Evolutionary conservation across 2,888 invertebrate genomes (phyloP), one percentile per base, ranked within the genome.

Genomic region (Aproaerema taeniolella): DNA sequence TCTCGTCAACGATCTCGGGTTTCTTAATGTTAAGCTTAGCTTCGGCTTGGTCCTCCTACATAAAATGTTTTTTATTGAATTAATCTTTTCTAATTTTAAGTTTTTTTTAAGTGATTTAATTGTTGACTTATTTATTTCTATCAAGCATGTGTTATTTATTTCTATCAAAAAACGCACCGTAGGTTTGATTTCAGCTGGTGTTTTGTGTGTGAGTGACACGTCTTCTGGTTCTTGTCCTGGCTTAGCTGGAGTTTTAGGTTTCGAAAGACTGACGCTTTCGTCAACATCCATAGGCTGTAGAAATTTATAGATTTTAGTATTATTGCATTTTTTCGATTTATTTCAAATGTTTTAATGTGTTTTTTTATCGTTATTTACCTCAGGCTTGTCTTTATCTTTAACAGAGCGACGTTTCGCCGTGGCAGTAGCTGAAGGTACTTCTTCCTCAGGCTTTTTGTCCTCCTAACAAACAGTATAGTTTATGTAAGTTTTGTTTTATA

Each of bases 1-100:
- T 76, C 34, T 82, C 79, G 44, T 85, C 85, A 45, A 86, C 66
- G 30, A 86, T 64, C 67, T 86, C 86, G 20, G 83, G 81, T 68
- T 80, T 86, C 64, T 83, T 83, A 61, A 86, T 60, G 44, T 63
- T 82, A 45, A 86, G 77, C 55, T 83, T 74, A n/a, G 86, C 85
- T 60, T 74, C 83, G 45, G 79, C 85, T 54, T 79, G 67, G 47
- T 55, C 85, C 55, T 76, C 83, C 86, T 86, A 75, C 38, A 33
- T 29, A 53, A 46, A 50, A 31, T 10, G n/a, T n/a, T 20, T 20
- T 6, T 20, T 6, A 20, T 20, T 20, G 8, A 6, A 8, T 20
- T 20, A 20, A 20, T 6, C 8, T 6, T 6, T 8, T 20, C 4
- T 20, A 20, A 20, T 20, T 20, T 13, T 10, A 16, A 12, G 11